A percentile compares a stretch with the other conserved stretches of the same genome.
Conservation (phyloP, 2,888 invertebrate genomes). For the Sarcophaga caerulescens region DNA sequence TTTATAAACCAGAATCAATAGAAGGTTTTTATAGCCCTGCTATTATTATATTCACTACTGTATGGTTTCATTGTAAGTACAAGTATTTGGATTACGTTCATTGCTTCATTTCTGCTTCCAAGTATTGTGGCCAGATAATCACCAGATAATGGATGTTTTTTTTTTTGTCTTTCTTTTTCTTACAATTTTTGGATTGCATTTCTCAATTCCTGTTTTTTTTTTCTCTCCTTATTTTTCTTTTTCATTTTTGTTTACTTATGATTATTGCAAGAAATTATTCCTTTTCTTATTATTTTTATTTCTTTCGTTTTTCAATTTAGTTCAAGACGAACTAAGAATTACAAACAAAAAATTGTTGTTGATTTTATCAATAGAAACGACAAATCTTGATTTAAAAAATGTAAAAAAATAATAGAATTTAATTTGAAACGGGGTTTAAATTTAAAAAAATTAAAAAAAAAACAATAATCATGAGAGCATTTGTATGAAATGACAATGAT, state of each 20-base stretch:
- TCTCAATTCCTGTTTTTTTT: too few relatives aligned
- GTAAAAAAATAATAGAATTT: not conserved
- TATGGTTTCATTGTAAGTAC: not conserved
- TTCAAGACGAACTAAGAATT: slow-evolving; percentile 1
- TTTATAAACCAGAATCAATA: too few relatives aligned
- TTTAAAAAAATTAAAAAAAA: not conserved
- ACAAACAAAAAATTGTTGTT: slow-evolving; percentile 28
- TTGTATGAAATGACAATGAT: slow-evolving; percentile 31
- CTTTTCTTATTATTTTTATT: slow-evolving; percentile 18
- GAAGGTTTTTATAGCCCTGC: not conserved
- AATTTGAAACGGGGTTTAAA: not conserved
- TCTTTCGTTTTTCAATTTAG: slow-evolving; percentile 37
- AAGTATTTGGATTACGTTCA: slow-evolving; percentile 43
- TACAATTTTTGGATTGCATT: not conserved
- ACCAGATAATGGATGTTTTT: slow-evolving; percentile 66
- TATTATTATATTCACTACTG: slow-evolving; percentile 13
- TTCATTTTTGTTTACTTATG: slow-evolving; percentile 49
- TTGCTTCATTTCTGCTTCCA: slow-evolving; percentile 32
- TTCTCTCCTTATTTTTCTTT: not conserved
- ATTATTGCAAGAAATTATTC: slow-evolving; percentile 32
- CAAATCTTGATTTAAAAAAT: not conserved
- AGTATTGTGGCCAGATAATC: slow-evolving; percentile 65
- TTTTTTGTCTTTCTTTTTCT: slow-evolving; percentile 25
- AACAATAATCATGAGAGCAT: not conserved
- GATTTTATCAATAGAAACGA: slow-evolving; percentile 47